Base-by-base conservation (phyloP, 2,888 invertebrate species). In the Dysmachus trigonus region DNA sequence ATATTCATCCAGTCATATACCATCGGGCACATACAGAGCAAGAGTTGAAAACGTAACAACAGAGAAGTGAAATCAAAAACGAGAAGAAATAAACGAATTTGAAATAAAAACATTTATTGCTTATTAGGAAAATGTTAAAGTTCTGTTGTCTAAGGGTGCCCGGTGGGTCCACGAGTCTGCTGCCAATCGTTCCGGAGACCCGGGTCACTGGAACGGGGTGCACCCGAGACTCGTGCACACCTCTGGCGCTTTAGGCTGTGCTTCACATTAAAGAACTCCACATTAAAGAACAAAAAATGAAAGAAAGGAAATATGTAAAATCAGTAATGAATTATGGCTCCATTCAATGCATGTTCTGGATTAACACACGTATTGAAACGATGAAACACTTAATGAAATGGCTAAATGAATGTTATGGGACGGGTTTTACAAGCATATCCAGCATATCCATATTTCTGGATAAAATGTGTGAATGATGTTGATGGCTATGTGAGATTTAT, bases 21-120 rank as follows among this genome's bases (percentile, higher is more conserved):
- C 85, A 74, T 31, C 73, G 85, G 74, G 83, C 85, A 86, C 86
- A 86, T 82, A 71, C 72, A 86, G 74, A 72, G 51, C 72, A 87
- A 86, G 38, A 85, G 86, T 87, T 86, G 87, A 74, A 87, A 87
- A 84, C 79, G 82, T 73, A 87, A 83, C 86, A 87, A 82, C 82
- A 87, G 79, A 87, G 86, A 86, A 86, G 85, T 82, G 74, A 87
- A 87, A 86, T 85, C 79, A 83, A 86, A 87, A 86, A 87, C 81
- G 86, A 86, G 77, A 86, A 86, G 86, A 85, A 86, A 73, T 86
- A 85, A 83, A 86, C 31, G 10, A 73, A 79, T 74, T 81, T 41
- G 22, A 83, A 86, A 76, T 35, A 86, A 76, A 53, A 82, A 81
- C 22, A 81, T 72, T 81, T 79, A 22, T 81, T 73, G 30, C 72